Evolutionary conservation across 1,140 invertebrate species (phyloP), one percentile per base, ranked within the genome.

Genomic region (Papilio polyxenes): DNA sequence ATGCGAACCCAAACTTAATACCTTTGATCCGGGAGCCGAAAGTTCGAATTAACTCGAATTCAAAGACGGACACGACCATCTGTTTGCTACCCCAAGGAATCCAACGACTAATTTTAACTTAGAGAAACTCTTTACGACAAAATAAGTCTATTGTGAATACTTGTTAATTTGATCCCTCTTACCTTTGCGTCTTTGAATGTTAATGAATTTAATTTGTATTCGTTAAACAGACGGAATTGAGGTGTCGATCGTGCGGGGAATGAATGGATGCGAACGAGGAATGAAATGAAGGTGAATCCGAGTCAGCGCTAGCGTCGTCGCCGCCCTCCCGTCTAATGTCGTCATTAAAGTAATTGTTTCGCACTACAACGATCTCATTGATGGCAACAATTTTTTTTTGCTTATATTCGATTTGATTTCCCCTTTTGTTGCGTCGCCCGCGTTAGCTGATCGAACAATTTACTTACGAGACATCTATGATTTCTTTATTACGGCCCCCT

Each of bases 21-120:
- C 89, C 91, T 94, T 92, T 93, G 89, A 93, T 93, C 91, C 88
- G 87, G 86, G 84, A 89, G 81, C 84, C 83, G 82, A 89, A 92
- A 92, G 86, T 92, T 92, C 78, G 88, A 90, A 90, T 92, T 91
- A 90, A 93, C 88, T 89, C 80, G 85, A 91, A 91, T 86, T 92
- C 90, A 89, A 91, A 91, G 87, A 89, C 85, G 89, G 87, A 85
- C 89, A 85, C 85, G 86, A 85, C 88, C 87, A 88, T 91, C 89
- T 90, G 87, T 87, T 89, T 87, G 84, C 84, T 85, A 85, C 75
- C 85, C 85, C 81, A 81, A 72, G 86, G 87, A 85, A 87, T 89
- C 84, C 81, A 85, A 84, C 87, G 88, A 92, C 87, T 90, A 90
- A 92, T 92, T 92, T 86, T 84, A 92, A 92, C 88, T 92, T 91